phyloP scores from a whole-genome alignment of 2,888 invertebrate genomes.

The Cacoxenus indagator region DNA sequence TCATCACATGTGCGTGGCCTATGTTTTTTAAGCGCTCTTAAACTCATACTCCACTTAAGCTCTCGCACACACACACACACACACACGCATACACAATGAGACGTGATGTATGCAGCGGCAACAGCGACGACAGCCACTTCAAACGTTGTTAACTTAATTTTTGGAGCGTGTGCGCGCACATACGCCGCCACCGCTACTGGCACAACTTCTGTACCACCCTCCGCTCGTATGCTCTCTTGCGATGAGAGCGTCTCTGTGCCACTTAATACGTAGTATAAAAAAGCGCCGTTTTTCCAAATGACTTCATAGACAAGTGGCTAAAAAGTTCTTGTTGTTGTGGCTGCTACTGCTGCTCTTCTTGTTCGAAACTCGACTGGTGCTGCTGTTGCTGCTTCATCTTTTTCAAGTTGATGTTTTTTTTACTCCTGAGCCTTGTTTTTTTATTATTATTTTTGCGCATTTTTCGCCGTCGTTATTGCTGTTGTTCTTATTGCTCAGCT shows the following conservation, averaged over 20 bases:
- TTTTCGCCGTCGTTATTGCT: not conserved
- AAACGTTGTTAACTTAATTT: conserved; percentile 64
- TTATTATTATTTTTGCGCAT: conserved; percentile 14
- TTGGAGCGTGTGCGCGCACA: conserved; percentile 64
- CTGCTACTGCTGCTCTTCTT: conserved; percentile 18
- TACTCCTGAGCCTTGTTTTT: not conserved
- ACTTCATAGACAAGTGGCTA: conserved; percentile 63
- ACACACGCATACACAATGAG: not conserved
- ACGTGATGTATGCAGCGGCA: conserved; percentile 48
- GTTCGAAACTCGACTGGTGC: not conserved
- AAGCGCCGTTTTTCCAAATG: conserved; percentile 71
- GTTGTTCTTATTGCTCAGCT: not conserved
- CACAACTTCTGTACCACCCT: conserved; percentile 31
- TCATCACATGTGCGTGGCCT: not conserved
- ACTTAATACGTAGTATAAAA: conserved; percentile 57
- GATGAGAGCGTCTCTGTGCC: not conserved
- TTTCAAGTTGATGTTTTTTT: not conserved
- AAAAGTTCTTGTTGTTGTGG: conserved; percentile 28
- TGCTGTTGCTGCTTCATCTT: not conserved
- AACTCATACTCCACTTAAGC: not conserved
- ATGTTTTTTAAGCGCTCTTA: conserved; percentile 15
- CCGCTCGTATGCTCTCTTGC: conserved; percentile 32
- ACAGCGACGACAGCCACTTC: conserved; percentile 50
- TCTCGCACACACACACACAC: conserved; percentile 30
- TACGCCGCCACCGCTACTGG: conserved; percentile 13